Conservation (phyloP, 2,113 vertebrate genomes). For the Paralichthys olivaceus region DNA sequence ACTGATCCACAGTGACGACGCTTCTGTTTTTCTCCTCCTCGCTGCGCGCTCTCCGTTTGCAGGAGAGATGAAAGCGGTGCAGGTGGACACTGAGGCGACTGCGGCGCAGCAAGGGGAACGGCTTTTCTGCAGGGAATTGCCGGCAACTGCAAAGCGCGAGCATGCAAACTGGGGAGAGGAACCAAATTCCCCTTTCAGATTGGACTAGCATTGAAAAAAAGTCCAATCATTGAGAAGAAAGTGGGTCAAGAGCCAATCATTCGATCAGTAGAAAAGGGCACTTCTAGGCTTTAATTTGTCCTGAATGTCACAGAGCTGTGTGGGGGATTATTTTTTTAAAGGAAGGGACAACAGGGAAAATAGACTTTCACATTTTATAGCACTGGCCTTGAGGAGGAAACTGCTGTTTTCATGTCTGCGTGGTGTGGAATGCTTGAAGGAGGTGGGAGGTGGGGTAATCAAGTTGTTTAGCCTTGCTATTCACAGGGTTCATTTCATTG, state of each 20-base stretch:
- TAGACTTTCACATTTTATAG: slow-evolving; percentile 19
- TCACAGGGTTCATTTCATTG: slow-evolving; percentile 30
- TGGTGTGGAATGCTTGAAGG: neutral
- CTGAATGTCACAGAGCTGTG: slow-evolving; percentile 19
- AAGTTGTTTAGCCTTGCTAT: slow-evolving; percentile 44
- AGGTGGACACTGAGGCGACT: neutral
- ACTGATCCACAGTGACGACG: neutral
- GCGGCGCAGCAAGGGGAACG: neutral
- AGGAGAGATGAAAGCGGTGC: slow-evolving; percentile 13
- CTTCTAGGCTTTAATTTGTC: slow-evolving; percentile 25
- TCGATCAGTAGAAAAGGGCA: neutral
- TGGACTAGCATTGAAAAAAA: slow-evolving; percentile 12
- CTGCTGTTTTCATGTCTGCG: slow-evolving; percentile 14
- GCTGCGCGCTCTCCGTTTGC: slow-evolving; percentile 10
- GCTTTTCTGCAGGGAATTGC: slow-evolving; percentile 8
- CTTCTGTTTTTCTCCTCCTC: neutral
- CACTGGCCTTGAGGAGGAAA: slow-evolving; percentile 40
- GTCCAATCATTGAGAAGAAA: slow-evolving; percentile 48
- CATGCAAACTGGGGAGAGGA: slow-evolving; percentile 23
- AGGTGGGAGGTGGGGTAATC: neutral
- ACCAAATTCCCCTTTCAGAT: slow-evolving; percentile 33
- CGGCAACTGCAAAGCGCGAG: neutral
- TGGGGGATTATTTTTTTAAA: neutral
- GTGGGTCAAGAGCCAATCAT: slow-evolving; percentile 50
- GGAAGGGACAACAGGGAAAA: slow-evolving; percentile 12